phyloP scores from a whole-genome alignment of 2,113 vertebrate genomes.

The Leuciscus idus region DNA sequence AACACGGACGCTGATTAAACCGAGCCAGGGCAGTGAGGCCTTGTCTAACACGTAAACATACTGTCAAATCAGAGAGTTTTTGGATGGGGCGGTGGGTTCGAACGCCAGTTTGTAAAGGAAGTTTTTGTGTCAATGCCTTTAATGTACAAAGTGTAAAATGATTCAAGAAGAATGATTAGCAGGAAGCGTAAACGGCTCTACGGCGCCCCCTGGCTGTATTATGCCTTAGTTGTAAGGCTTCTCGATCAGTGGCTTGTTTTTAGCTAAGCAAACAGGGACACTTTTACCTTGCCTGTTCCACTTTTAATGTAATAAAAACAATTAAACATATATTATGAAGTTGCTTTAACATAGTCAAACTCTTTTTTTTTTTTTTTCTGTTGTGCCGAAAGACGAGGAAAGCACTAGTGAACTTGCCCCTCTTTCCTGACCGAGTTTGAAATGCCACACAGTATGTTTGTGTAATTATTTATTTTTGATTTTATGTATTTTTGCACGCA shows the following conservation, averaged over 20 bases:
- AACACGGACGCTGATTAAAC: background rate
- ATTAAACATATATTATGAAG: background rate
- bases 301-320: slow-evolving; percentile 32
- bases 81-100: background rate
- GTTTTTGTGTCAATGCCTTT: slow-evolving; percentile 61
- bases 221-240: slow-evolving; percentile 26
- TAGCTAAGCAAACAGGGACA: slow-evolving; percentile 15
- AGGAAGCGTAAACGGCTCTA: background rate
- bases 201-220: background rate
- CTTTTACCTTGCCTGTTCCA: slow-evolving; percentile 24
- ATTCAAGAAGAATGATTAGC: slow-evolving; percentile 53
- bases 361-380: background rate
- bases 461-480: slow-evolving; percentile 76
- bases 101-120: slow-evolving; percentile 35
- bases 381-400: background rate
- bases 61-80: background rate
- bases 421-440: slow-evolving; percentile 29
- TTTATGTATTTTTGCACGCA: slow-evolving; percentile 63
- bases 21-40: background rate
- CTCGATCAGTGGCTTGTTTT: slow-evolving; percentile 33
- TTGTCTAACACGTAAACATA: background rate
- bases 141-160: slow-evolving; percentile 67
- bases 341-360: slow-evolving; percentile 1
- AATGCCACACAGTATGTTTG: slow-evolving; percentile 52
- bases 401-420: slow-evolving; percentile 34